phyloP scores from a whole-genome alignment of 2,888 invertebrate genomes.

The Spodoptera exigua region DNA sequence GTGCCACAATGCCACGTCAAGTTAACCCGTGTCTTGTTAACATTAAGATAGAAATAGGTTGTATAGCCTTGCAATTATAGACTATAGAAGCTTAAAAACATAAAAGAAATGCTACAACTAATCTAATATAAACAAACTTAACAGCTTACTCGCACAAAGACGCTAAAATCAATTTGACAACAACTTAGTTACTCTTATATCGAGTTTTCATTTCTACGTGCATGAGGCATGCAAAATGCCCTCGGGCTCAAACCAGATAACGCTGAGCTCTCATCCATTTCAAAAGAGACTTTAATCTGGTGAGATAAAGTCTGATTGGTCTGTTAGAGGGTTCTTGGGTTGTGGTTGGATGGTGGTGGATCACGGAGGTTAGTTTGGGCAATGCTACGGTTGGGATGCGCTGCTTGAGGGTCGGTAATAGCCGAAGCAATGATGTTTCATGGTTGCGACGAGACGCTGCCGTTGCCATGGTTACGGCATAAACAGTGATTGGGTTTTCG shows the following conservation, averaged over 20 bases:
- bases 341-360: constrained; percentile 33
- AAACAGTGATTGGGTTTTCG: constrained; percentile 48
- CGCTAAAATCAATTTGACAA: constrained; percentile 64
- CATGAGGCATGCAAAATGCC: constrained; percentile 74
- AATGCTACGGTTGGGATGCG: constrained; percentile 44
- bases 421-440: constrained; percentile 66
- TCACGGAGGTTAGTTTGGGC: constrained; percentile 59
- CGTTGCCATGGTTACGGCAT: constrained; percentile 50
- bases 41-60: too few relatives aligned
- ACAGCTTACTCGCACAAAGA: constrained; percentile 50
- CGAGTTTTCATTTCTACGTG: constrained; percentile 76
- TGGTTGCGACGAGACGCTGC: constrained; percentile 37
- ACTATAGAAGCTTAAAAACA: too few relatives aligned
- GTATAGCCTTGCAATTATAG: too few relatives aligned
- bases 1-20: too few relatives aligned
- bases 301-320: neutral
- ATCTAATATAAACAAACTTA: constrained; percentile 42
- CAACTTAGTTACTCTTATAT: constrained; percentile 66
- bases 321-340: constrained; percentile 1
- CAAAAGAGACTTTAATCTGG: constrained; percentile 15
- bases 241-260: constrained; percentile 61
- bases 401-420: constrained; percentile 65
- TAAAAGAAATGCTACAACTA: neutral
- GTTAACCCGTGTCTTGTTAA: too few relatives aligned
- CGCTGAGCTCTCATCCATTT: constrained; percentile 21